phyloP scores from a whole-genome alignment of 2,888 invertebrate species.

The Lasioglossum zephyrum region DNA sequence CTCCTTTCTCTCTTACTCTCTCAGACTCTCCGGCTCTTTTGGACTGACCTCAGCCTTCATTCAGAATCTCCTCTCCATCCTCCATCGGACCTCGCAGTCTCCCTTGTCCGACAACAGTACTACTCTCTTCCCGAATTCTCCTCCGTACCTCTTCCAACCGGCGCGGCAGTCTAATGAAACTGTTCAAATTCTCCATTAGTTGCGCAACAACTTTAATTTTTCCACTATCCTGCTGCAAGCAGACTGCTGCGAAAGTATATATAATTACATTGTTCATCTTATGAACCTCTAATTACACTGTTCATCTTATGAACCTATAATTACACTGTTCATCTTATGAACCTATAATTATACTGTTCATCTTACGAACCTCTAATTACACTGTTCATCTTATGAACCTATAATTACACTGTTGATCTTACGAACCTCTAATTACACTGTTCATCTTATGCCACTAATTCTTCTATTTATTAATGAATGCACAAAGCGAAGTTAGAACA shows the following conservation, averaged over 20 bases:
- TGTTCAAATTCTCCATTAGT: neutral
- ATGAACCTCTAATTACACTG: no score
- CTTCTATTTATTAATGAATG: neutral
- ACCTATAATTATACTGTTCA: no score
- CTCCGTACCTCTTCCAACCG: neutral
- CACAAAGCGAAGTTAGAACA: neutral
- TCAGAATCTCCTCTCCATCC: neutral
- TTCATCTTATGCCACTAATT: no score
- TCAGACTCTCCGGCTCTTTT: neutral
- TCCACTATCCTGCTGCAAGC: neutral
- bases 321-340: no score
- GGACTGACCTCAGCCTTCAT: conserved; percentile 9
- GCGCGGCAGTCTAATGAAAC: neutral
- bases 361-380: no score
- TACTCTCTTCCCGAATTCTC: neutral
- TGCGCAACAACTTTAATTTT: neutral
- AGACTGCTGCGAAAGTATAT: neutral
- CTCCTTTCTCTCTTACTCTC: neutral
- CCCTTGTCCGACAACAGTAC: neutral
- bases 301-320: no score
- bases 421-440: no score
- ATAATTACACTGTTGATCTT: no score
- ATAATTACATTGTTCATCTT: no score
- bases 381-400: no score
- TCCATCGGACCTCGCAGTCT: neutral